These are phyloP conservation scores for Natator depressus DNA, from an alignment of 2,113 vertebrate species.

Conservation along the genomic window DNA sequence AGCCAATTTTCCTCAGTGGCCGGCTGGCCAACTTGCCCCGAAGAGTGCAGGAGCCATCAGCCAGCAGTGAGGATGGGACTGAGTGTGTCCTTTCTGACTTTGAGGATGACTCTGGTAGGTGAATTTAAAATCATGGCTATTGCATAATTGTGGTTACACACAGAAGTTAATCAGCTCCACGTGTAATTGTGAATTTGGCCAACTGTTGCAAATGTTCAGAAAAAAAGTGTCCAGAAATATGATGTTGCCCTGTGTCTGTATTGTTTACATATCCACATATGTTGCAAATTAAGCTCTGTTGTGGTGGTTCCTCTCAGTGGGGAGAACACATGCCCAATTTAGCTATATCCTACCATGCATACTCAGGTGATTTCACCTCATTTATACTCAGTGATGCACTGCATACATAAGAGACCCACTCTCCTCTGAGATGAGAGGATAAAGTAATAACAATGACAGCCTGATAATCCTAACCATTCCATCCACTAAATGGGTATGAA, in stretches of 20 bases:
- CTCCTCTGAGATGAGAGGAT: background rate
- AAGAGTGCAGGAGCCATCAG: constrained; percentile 85
- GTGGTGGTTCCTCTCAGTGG: background rate
- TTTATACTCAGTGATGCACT: background rate
- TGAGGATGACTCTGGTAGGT: constrained; percentile 92
- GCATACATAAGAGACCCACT: background rate
- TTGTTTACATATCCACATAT: accelerated
- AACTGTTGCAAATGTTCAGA: background rate
- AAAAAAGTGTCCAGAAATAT: background rate
- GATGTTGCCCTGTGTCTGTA: background rate
- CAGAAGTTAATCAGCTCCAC: background rate
- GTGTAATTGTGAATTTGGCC: background rate
- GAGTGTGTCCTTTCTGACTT: constrained; percentile 94
- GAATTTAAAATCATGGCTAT: background rate
- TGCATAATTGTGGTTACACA: background rate
- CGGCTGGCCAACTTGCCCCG: constrained; percentile 89
- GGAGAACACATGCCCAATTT: too few relatives aligned
- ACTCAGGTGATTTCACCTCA: background rate
- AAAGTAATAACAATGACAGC: background rate
- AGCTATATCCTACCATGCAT: background rate
- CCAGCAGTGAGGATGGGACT: constrained; percentile 92
- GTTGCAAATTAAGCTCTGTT: accelerated
- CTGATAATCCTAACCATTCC: background rate
- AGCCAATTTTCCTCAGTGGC: constrained; percentile 92
- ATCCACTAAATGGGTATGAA: background rate